phyloP scores from a whole-genome alignment of 2,797 vertebrate genomes.

The Halcyon smyrnensis region DNA sequence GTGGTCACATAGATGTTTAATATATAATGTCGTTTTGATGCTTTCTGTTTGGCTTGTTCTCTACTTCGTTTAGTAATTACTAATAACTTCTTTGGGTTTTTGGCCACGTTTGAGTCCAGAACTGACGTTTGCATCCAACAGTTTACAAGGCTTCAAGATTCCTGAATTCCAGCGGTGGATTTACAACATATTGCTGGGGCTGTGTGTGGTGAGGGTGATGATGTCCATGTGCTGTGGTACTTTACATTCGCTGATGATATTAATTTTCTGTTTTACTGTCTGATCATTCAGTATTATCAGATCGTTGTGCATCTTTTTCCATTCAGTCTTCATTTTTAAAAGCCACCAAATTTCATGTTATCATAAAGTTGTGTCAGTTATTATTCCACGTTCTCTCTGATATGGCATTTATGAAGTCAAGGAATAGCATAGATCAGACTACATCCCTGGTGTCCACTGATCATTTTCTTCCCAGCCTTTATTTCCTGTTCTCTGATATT shows the following conservation, averaged over 20 bases:
- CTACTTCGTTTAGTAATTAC: background rate
- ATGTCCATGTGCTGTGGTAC: background rate
- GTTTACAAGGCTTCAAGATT: background rate
- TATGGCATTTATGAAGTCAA: background rate
- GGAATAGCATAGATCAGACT: background rate
- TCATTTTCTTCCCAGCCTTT: background rate
- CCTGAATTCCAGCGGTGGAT: background rate
- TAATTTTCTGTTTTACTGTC: background rate
- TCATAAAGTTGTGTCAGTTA: background rate
- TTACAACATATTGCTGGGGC: background rate
- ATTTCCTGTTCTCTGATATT: background rate
- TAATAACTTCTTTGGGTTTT: background rate
- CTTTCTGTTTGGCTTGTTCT: background rate
- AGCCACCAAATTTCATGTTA: background rate
- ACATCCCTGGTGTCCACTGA: background rate
- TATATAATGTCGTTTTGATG: background rate
- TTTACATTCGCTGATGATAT: background rate
- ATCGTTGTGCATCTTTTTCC: background rate
- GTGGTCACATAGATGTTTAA: background rate
- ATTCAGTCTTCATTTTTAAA: background rate
- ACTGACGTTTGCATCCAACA: background rate
- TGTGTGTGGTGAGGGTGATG: background rate
- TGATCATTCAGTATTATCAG: background rate
- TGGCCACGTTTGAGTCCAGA: background rate
- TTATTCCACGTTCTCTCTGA: rapidly evolving